A percentile compares a stretch with the other conserved stretches of the same genome.
Evolutionary conservation across 2,888 invertebrate species (phyloP).

Genomic region (Zootermopsis nevadensis): DNA sequence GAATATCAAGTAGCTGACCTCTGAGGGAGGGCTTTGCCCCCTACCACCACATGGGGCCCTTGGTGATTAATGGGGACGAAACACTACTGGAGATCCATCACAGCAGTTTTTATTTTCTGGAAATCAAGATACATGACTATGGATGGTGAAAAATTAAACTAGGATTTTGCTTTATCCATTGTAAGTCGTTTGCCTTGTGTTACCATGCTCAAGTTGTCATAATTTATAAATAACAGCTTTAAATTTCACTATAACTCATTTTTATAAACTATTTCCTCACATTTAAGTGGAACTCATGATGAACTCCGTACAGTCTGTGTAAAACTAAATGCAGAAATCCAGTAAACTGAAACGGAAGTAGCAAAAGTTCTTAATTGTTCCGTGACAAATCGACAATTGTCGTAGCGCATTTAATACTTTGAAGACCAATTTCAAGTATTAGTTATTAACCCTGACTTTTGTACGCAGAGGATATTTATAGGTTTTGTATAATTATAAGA

Average conservation of each 20-base stretch:
- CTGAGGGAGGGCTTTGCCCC: constrained; percentile 27
- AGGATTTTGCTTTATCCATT: neutral
- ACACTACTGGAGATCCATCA: constrained; percentile 34
- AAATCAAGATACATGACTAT: neutral
- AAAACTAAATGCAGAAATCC: neutral
- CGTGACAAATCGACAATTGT: neutral
- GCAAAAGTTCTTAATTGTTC: neutral
- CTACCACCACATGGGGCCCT: neutral
- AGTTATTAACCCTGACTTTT: too few relatives aligned
- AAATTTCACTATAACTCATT: too few relatives aligned
- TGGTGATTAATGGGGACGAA: constrained; percentile 34
- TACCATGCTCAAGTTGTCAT: too few relatives aligned
- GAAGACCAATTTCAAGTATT: too few relatives aligned
- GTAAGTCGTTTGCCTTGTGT: too few relatives aligned
- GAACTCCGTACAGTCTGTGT: too few relatives aligned
- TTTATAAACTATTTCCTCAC: too few relatives aligned
- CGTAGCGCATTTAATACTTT: neutral
- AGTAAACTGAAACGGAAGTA: neutral
- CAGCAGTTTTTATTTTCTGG: constrained; percentile 26
- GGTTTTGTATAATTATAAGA: too few relatives aligned
- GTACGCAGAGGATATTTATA: too few relatives aligned
- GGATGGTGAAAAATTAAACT: neutral
- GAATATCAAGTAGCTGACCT: constrained; percentile 48
- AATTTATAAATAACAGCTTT: too few relatives aligned
- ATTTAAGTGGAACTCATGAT: too few relatives aligned